Base-by-base conservation (phyloP, 1,140 invertebrate species). In the Telenomus remus region DNA sequence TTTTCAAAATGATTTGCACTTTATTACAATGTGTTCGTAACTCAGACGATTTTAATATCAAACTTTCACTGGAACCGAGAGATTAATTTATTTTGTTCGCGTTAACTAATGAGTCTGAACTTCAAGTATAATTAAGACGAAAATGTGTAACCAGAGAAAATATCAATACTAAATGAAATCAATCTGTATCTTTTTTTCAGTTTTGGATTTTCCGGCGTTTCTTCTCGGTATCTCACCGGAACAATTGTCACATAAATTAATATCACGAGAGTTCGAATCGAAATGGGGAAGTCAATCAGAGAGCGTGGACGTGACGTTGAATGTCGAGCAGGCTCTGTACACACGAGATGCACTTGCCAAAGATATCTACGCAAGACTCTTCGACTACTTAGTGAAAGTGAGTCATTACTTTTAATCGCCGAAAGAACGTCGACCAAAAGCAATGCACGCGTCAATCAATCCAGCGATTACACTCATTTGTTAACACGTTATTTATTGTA, bases 271-370 rank as follows among this genome's bases (percentile, higher is more conserved):
- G 70, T 92, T 94, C 85, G 92, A 94, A 76, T 93, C 91, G 51
- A 94, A 94, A 89, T 94, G 94, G 93, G 93, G 93, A 54, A 89
- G 87, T 54, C 90, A 92, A 55, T 90, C 90, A 2, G 93, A 94
- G 79, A 90, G 89, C 43, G 92, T 94, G 13, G 92, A 94, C 73
- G 91, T 93, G 12, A 92, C 90, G 0, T 83, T 92, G 1, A 92
- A 91, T 69, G 87, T 91, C 1, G 91, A 93, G 68, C 93, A 94
- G 84, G 92, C 93, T 8, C 85, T 90, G 47, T 92, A 92, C 74
- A 90, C 92, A 1, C 79, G 92, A 63, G 92, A 94, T 84, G 93
- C 93, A 10, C 87, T 93, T 14, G 90, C 92, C 35, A 94, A 94
- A 83, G 92, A 91, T 42, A 83, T 94, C 15, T 94, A 94, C 83